phyloP scores from a whole-genome alignment of 2,888 invertebrate species.

The Leucophenga montana region DNA sequence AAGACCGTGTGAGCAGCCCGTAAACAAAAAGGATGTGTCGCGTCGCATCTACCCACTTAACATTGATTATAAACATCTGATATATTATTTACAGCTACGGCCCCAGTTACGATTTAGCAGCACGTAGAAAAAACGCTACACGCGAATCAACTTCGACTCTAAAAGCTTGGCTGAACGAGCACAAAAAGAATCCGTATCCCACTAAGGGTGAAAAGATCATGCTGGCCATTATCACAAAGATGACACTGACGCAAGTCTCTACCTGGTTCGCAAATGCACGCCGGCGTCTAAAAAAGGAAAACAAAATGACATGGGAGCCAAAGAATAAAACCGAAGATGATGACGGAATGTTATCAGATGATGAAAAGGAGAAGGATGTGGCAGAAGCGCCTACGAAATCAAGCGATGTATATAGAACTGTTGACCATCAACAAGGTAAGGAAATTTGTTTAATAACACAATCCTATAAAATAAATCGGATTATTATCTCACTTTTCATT shows the following conservation, averaged over 20 bases:
- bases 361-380: slow-evolving; percentile 86
- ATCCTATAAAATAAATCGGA: background rate
- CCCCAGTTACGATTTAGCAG: slow-evolving; percentile 94
- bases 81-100: slow-evolving; percentile 81
- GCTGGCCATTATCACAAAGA: slow-evolving; percentile 95
- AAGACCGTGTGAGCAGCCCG: no score
- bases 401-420: slow-evolving; percentile 50
- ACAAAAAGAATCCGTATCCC: slow-evolving; percentile 93
- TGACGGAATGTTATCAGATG: slow-evolving; percentile 88
- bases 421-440: slow-evolving; percentile 78
- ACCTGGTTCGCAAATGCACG: slow-evolving; percentile 98
- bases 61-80: no score
- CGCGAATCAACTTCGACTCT: slow-evolving; percentile 97
- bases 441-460: background rate
- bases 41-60: no score
- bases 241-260: slow-evolving; percentile 95
- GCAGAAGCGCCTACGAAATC: slow-evolving; percentile 80
- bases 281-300: slow-evolving; percentile 94
- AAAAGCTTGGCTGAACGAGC: slow-evolving; percentile 97
- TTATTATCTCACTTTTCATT: background rate
- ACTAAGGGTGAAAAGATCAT: slow-evolving; percentile 97
- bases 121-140: slow-evolving; percentile 97
- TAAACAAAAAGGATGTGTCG: no score
- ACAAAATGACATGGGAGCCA: slow-evolving; percentile 98
- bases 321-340: slow-evolving; percentile 92